Base-by-base conservation (phyloP, 30 jellyfish, hydroid and myxozoan genomes). In the Clytia hemisphaerica region DNA sequence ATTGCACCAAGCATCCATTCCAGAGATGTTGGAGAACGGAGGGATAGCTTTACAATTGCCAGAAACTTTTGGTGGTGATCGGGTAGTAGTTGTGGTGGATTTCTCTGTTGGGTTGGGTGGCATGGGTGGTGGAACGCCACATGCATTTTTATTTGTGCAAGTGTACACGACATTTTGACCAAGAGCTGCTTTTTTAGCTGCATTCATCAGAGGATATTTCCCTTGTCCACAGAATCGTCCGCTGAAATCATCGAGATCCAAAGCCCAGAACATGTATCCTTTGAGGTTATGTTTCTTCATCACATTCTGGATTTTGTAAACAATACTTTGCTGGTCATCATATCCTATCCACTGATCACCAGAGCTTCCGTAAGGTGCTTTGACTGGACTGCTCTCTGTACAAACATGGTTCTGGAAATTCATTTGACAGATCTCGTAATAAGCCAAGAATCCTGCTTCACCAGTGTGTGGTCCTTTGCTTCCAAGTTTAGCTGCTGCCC, bases 261-360 rank as follows among this genome's bases (percentile, higher is more conserved):
- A 67, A 4, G 79, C 35, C 79, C 79, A 67, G 1, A 67, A 42
- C 79, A 67, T 67, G 18, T 22, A 31, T 19, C 79, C 79, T 7
- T 28, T 35, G 0, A 67, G 77, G 25, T 67, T 2, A 14, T 67
- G 1, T 32, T 45, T 45, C 45, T 45, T 67, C 5, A 67, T 46
- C 24, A 67, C 25, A 19, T 62, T 38, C 31, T 0, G 0, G 16
- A 67, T 75, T 67, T 67, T 67, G 49, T 26, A 24, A 10, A 45
- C 25, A 40, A 67, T 31, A 45, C 79, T 67, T n/a, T 67, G 45
- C 25, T 24, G 47, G 12, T 42, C 71, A 37, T 67, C 79, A 24
- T 7, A 67, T 22, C 79, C 77, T 3, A 67, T 37, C 44, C 44
- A 67, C 4, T 42, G 33, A 3, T 30, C 45, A 37, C 79, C 79